Conservation (phyloP, 2,888 invertebrate genomes). For the Tenodera sinensis region DNA sequence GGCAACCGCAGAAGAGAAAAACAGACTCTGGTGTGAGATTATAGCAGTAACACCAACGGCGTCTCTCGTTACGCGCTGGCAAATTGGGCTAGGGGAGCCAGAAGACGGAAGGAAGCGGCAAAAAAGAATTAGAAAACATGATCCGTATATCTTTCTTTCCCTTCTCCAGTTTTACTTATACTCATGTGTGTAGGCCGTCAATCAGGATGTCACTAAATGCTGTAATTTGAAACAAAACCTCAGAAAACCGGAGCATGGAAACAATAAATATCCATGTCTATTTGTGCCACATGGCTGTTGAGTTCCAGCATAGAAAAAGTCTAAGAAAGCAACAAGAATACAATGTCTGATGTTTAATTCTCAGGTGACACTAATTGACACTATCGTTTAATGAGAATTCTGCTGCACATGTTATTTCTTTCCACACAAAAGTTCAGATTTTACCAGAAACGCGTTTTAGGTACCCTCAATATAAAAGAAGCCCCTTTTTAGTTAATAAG, state of each 20-base stretch:
- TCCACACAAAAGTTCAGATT: too few species aligned
- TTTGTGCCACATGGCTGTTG: too few species aligned
- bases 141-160: not conserved
- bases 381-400: too few species aligned
- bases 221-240: not conserved
- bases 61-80: slow-evolving; percentile 23
- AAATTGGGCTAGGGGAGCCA: slow-evolving; percentile 10
- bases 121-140: not conserved
- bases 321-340: too few species aligned
- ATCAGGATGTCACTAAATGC: not conserved
- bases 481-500: too few species aligned
- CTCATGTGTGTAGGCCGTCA: not conserved
- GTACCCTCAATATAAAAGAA: too few species aligned
- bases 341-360: too few species aligned
- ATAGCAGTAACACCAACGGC: slow-evolving; percentile 9
- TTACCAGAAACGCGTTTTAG: too few species aligned
- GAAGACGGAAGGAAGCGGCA: not conserved
- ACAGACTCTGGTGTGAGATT: not conserved
- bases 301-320: too few species aligned
- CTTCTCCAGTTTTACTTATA: not conserved
- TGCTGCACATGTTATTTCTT: too few species aligned
- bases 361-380: too few species aligned
- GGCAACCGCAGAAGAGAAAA: not conserved
- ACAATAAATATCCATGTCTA: too few species aligned
- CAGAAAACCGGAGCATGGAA: not conserved